A percentile compares a stretch with the other conserved stretches of the same genome.
phyloP scores from a whole-genome alignment of 64 coral and sea anemone genomes.

The Pocillopora damicornis region DNA sequence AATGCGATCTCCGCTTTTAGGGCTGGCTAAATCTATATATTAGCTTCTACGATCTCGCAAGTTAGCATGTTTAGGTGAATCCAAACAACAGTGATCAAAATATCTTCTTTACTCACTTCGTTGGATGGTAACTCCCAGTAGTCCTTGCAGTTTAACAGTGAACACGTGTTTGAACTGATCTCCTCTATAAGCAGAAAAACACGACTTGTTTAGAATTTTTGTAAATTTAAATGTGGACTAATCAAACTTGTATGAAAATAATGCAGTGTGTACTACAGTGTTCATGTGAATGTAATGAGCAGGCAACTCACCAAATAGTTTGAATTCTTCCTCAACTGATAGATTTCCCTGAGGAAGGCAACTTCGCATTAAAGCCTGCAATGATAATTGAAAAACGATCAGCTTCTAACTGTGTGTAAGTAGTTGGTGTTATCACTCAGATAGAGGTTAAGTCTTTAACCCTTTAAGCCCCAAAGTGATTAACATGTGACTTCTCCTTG shows the following conservation, averaged over 20 bases:
- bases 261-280: no score
- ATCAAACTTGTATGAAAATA: no score
- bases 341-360: constrained; percentile 62
- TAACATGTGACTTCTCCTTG: no score
- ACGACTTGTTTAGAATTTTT: background rate
- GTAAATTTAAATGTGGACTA: no score
- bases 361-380: constrained; percentile 67
- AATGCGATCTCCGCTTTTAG: no score
- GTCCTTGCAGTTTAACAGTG: constrained; percentile 81
- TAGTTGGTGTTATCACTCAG: background rate
- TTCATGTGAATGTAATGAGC: background rate
- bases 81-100: background rate
- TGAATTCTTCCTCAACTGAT: constrained; percentile 41
- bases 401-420: no score
- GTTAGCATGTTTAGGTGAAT: background rate
- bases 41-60: no score
- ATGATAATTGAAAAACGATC: background rate
- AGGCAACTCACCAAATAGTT: constrained; percentile 60
- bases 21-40: no score
- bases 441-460: no score
- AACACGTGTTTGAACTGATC: constrained; percentile 63
- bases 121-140: constrained; percentile 78
- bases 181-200: constrained; percentile 51
- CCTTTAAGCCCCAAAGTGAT: no score
- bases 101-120: constrained; percentile 25